Conservation (phyloP, 64 coral and sea anemone genomes). For the Montipora foliosa region DNA sequence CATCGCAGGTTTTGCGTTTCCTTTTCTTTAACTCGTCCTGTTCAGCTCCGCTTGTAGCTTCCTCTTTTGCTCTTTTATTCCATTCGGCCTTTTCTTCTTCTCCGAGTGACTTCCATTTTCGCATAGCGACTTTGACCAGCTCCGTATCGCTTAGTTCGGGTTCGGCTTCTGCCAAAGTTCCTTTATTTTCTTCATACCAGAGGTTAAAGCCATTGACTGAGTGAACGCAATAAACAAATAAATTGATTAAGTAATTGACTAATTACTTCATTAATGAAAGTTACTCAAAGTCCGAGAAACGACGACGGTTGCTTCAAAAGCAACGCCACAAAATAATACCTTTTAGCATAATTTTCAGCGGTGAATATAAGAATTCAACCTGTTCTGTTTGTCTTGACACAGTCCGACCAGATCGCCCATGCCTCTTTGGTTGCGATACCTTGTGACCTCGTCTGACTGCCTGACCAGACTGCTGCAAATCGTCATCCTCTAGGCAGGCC, state of each 20-base stretch:
- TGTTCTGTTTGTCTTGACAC: constrained; percentile 11
- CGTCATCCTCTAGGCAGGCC: constrained; percentile 78
- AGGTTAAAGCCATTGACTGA: constrained; percentile 86
- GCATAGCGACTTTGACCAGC: constrained; percentile 75
- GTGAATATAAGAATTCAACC: background rate
- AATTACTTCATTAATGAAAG: too few relatives aligned
- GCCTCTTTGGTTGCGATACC: background rate
- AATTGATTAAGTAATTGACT: background rate
- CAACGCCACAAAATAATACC: too few relatives aligned
- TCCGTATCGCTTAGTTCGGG: constrained; percentile 57
- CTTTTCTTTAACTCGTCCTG: constrained; percentile 31
- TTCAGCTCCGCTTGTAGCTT: constrained; percentile 1
- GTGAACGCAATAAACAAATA: background rate
- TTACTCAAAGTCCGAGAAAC: too few relatives aligned
- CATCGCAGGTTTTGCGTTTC: too few relatives aligned
- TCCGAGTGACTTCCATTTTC: constrained; percentile 71
- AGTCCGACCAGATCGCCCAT: background rate
- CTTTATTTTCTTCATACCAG: constrained; percentile 79
- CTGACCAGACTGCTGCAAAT: constrained; percentile 43
- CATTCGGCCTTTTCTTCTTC: constrained; percentile 70
- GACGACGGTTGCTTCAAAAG: too few relatives aligned
- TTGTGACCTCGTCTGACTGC: background rate
- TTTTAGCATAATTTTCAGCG: too few relatives aligned
- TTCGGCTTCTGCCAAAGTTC: constrained; percentile 57
- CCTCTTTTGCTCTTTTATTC: constrained; percentile 75